Evolutionary conservation across 2,113 vertebrate species (phyloP).

Genomic region (Protomyctophum bolini): DNA sequence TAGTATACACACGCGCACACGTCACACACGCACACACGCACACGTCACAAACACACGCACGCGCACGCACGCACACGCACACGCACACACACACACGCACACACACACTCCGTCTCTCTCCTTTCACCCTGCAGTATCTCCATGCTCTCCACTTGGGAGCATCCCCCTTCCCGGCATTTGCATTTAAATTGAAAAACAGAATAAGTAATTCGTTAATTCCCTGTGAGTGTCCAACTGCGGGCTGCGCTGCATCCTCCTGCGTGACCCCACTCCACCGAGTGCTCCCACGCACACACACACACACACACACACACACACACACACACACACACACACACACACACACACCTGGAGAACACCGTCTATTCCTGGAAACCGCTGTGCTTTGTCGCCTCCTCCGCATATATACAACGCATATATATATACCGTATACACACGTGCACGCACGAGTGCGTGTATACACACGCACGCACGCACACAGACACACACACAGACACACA

Average conservation of each 20-base stretch:
- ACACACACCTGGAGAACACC: conserved; percentile 58
- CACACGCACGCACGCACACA: conserved; percentile 38
- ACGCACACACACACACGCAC: background rate
- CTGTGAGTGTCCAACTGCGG: conserved; percentile 55
- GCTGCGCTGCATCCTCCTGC: conserved; percentile 42
- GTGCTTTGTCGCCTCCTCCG: conserved; percentile 49
- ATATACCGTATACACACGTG: conserved; percentile 14
- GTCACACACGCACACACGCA: conserved; percentile 6
- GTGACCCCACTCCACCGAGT: conserved; percentile 63
- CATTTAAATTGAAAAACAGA: conserved; percentile 78
- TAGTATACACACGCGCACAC: no score
- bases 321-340: conserved; percentile 61
- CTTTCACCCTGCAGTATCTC: conserved; percentile 18
- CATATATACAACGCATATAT: conserved; percentile 17
- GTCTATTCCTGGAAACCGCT: conserved; percentile 59
- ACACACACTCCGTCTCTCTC: conserved; percentile 2
- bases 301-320: conserved; percentile 58
- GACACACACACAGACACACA: conserved; percentile 23
- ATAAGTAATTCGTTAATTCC: conserved; percentile 71
- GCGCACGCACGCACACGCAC: background rate
- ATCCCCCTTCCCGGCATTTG: conserved; percentile 67
- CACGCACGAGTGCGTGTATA: conserved; percentile 35
- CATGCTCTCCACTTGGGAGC: conserved; percentile 28
- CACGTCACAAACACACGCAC: background rate
- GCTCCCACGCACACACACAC: conserved; percentile 65